These are phyloP conservation scores for Hepsetus odoe DNA, from an alignment of 2,113 vertebrate species.

Conservation along the genomic window DNA sequence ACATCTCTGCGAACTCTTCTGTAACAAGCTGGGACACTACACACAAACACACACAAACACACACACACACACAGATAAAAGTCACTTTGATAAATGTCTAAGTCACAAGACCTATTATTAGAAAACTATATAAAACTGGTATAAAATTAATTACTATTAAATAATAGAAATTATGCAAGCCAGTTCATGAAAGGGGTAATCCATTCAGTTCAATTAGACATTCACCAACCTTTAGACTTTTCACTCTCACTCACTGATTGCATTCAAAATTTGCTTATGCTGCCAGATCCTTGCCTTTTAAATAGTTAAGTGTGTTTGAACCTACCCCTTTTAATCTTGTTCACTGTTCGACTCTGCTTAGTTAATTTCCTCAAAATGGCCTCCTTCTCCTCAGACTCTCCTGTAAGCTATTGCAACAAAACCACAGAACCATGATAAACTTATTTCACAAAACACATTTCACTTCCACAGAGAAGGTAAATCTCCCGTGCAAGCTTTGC, in stretches of 20 bases:
- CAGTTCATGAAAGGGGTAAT: too few species aligned
- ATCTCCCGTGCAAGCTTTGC: background rate
- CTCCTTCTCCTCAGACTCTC: constrained; percentile 69
- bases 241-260: too few species aligned
- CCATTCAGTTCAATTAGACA: too few species aligned
- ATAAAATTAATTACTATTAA: too few species aligned
- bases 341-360: constrained; percentile 70
- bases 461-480: constrained; percentile 4
- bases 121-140: too few species aligned
- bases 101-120: too few species aligned
- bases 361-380: constrained; percentile 64
- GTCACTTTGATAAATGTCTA: too few species aligned
- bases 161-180: too few species aligned
- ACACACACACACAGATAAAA: background rate
- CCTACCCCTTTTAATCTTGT: constrained; percentile 78
- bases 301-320: background rate
- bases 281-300: background rate
- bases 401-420: constrained; percentile 63
- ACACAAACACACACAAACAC: constrained; percentile 22
- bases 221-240: too few species aligned
- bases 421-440: background rate
- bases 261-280: too few species aligned
- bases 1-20: constrained; percentile 75
- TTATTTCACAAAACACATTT: background rate
- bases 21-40: constrained; percentile 77